These are phyloP conservation scores for Eupithecia inturbata DNA, from an alignment of 2,888 invertebrate species.

Conservation along the genomic window DNA sequence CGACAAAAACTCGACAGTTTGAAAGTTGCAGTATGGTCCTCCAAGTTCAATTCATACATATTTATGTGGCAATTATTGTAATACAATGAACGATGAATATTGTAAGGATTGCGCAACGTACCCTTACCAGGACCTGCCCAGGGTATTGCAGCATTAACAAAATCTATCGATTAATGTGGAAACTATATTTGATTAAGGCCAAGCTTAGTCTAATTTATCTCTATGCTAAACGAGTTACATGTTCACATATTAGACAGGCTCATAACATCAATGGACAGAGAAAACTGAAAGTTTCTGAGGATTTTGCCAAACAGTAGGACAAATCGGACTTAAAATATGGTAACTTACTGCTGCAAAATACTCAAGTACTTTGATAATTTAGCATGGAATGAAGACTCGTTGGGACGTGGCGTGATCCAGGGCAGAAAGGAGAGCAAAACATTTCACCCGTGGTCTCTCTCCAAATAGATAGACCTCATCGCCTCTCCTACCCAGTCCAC, in stretches of 20 bases:
- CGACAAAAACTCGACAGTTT: conserved; percentile 74
- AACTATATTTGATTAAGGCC: background rate
- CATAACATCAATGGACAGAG: no score
- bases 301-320: no score
- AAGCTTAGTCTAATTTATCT: background rate
- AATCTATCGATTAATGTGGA: conserved; percentile 18
- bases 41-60: conserved; percentile 75
- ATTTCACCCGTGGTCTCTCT: no score
- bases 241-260: background rate
- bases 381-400: no score
- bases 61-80: conserved; percentile 77
- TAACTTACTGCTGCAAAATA: no score
- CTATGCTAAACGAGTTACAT: background rate
- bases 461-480: no score
- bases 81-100: conserved; percentile 77
- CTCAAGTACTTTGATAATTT: no score
- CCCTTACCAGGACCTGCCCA: conserved; percentile 48
- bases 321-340: no score
- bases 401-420: no score
- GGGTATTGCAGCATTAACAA: conserved; percentile 25
- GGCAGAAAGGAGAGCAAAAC: no score
- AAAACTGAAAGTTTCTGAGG: background rate
- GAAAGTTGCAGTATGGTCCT: conserved; percentile 67
- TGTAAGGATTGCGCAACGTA: conserved; percentile 65
- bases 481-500: no score